phyloP scores from a whole-genome alignment of 2,797 vertebrate genomes.

The Myotis planiceps region DNA sequence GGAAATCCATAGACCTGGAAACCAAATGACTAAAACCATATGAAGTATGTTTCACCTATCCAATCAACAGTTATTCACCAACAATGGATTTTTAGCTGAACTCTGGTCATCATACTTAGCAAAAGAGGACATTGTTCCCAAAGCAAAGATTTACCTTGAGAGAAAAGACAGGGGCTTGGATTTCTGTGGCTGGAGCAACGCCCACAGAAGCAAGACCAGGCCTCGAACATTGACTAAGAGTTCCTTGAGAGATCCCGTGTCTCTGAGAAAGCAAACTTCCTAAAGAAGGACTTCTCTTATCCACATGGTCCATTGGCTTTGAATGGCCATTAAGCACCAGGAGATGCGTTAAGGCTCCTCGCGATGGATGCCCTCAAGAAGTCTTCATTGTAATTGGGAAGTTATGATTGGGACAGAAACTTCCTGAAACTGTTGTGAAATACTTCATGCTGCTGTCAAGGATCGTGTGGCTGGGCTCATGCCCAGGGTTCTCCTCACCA shows the following conservation, averaged over 20 bases:
- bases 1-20: neutral
- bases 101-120: neutral
- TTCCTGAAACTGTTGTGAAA: constrained; percentile 59
- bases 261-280: neutral
- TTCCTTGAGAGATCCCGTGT: neutral
- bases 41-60: neutral
- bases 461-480: constrained; percentile 23
- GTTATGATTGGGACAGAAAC: neutral
- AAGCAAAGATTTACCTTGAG: neutral
- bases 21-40: neutral
- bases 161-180: neutral
- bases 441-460: constrained; percentile 64
- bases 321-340: neutral
- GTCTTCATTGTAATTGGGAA: constrained; percentile 35
- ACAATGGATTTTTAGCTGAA: neutral
- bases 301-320: neutral
- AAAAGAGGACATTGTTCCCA: neutral
- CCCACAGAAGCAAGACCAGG: neutral
- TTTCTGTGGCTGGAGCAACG: neutral
- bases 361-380: neutral
- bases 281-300: neutral
- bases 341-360: neutral
- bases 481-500: neutral
- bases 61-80: neutral
- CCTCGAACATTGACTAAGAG: neutral